Evolutionary conservation across 2,888 invertebrate genomes (phyloP).

Genomic region (Bedellia somnulentella): DNA sequence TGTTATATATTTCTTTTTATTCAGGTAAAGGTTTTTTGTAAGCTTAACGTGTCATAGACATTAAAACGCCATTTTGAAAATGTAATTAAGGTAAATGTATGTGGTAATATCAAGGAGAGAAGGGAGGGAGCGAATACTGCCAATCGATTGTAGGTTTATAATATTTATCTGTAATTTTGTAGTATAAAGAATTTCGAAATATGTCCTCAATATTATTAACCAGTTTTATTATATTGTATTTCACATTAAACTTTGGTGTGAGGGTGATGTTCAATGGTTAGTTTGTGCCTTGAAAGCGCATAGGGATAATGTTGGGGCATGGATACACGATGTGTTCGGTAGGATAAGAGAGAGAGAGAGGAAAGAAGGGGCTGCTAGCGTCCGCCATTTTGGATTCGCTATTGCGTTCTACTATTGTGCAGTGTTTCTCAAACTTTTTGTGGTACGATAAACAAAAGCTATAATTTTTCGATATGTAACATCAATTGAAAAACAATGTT

Average conservation of each 20-base stretch:
- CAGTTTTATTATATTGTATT: conserved; percentile 42
- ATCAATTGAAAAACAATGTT: conserved; percentile 16
- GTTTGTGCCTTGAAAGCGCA: conserved; percentile 15
- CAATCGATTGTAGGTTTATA: conserved; percentile 55
- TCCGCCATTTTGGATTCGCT: conserved; percentile 8
- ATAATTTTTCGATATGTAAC: not conserved
- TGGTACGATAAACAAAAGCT: no score
- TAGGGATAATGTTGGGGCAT: conserved; percentile 20
- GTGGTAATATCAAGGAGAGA: conserved; percentile 28
- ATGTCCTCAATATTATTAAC: conserved; percentile 50
- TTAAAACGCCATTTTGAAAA: conserved; percentile 13
- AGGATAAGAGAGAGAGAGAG: conserved; percentile 51
- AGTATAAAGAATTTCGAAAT: conserved; percentile 47
- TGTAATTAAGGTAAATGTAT: conserved; percentile 14
- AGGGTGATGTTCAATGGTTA: conserved; percentile 19
- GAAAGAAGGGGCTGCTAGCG: conserved; percentile 34
- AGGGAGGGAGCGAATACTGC: conserved; percentile 41
- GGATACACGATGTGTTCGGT: conserved; percentile 58
- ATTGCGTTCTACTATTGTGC: no score
- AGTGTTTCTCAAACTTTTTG: no score
- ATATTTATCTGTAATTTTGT: conserved; percentile 43
- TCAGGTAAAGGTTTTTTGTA: conserved; percentile 10
- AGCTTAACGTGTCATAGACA: conserved; percentile 10
- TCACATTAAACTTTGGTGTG: conserved; percentile 36
- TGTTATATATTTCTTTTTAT: conserved; percentile 1